Evolutionary conservation across 2,888 invertebrate species (phyloP).

Genomic region (Leucophenga montana): DNA sequence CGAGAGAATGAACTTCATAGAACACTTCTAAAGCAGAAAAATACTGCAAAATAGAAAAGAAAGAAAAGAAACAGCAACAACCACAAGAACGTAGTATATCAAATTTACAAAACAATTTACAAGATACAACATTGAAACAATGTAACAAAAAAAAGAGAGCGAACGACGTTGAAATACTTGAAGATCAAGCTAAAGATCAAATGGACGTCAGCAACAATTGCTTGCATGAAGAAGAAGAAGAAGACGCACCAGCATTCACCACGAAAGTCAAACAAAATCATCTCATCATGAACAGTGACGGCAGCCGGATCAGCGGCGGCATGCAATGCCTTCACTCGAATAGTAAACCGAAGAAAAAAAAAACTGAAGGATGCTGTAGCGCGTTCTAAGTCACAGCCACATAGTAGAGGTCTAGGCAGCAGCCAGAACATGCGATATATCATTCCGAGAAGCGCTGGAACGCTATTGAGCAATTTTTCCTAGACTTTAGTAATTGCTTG

Average conservation of each 20-base stretch:
- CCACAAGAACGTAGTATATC: slow-evolving; percentile 64
- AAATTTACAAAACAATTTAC: slow-evolving; percentile 70
- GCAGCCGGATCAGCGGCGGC: too few relatives aligned
- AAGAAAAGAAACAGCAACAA: slow-evolving; percentile 25
- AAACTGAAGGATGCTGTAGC: not conserved
- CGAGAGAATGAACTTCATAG: not conserved
- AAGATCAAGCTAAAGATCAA: slow-evolving; percentile 65
- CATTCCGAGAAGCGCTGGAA: slow-evolving; percentile 7
- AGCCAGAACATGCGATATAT: slow-evolving; percentile 12
- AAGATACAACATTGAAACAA: slow-evolving; percentile 44
- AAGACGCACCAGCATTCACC: not conserved
- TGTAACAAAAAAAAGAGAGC: not conserved
- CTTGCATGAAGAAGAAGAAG: not conserved
- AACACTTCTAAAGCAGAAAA: slow-evolving; percentile 14
- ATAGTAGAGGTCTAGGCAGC: not conserved
- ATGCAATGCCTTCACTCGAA: too few relatives aligned
- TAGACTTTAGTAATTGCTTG: slow-evolving; percentile 19
- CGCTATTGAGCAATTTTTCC: slow-evolving; percentile 1
- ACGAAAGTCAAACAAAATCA: slow-evolving; percentile 11
- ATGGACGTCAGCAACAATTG: slow-evolving; percentile 42
- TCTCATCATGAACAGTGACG: not conserved
- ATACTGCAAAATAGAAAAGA: too few relatives aligned
- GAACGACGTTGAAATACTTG: slow-evolving; percentile 59
- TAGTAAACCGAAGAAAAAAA: too few relatives aligned
- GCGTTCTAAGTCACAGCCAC: not conserved